Conservation (phyloP, 2,797 vertebrate species). For the Pipistrellus pipistrellus region DNA sequence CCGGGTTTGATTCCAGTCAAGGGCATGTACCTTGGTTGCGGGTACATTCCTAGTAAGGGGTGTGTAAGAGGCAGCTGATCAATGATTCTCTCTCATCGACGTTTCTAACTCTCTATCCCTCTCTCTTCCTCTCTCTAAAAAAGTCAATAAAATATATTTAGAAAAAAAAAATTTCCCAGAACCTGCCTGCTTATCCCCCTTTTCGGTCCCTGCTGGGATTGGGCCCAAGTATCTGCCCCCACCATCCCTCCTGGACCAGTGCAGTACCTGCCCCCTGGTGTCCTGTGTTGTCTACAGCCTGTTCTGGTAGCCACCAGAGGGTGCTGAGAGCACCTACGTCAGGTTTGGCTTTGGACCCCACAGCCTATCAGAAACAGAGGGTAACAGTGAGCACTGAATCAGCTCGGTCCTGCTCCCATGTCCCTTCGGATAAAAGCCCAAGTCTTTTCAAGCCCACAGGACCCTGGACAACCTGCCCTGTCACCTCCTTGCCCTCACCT, state of each 20-base stretch:
- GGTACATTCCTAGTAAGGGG: no score
- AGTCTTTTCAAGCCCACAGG: not conserved
- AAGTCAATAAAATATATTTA: no score
- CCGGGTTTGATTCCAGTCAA: no score
- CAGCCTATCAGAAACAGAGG: not conserved
- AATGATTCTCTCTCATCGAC: no score
- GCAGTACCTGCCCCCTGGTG: not conserved
- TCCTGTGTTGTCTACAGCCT: not conserved
- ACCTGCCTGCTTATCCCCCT: not conserved
- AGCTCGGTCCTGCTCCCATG: not conserved
- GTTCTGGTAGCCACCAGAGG: not conserved
- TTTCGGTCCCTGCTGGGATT: not conserved
- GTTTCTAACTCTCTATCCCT: no score
- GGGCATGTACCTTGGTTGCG: no score
- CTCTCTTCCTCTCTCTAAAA: no score
- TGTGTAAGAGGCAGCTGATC: no score
- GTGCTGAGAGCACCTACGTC: not conserved
- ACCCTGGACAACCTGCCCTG: no score
- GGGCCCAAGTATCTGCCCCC: fast-evolving
- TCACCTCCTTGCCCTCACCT: not conserved
- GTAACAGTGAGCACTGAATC: not conserved
- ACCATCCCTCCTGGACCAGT: no score
- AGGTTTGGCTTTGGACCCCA: not conserved
- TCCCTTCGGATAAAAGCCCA: not conserved
- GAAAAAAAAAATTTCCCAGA: not conserved